These are phyloP conservation scores for Gasterosteus aculeatus DNA, from an alignment of 2,113 vertebrate species.

Conservation along the genomic window DNA sequence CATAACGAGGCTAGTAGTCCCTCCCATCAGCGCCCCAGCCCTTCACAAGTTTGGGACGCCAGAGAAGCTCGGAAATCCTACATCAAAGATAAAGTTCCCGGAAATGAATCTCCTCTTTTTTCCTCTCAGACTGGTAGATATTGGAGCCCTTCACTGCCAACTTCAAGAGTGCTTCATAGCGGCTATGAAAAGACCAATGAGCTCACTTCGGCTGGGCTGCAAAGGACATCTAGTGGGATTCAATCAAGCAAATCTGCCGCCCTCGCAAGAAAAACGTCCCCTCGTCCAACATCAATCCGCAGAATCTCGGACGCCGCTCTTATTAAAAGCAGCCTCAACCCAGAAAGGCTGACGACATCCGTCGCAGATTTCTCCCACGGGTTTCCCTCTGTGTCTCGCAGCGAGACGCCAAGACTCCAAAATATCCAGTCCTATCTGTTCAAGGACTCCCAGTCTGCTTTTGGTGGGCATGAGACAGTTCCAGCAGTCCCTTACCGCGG, in stretches of 20 bases:
- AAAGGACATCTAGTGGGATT: slow-evolving; percentile 2
- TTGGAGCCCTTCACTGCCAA: background rate
- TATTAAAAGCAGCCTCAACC: slow-evolving; percentile 15
- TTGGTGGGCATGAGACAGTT: background rate
- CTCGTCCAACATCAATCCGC: slow-evolving; percentile 3
- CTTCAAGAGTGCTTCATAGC: slow-evolving; percentile 2
- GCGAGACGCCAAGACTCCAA: background rate
- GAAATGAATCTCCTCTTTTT: background rate
- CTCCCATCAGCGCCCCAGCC: slow-evolving; percentile 5
- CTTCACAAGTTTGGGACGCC: background rate
- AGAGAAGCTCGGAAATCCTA: slow-evolving; percentile 4
- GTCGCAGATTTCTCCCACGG: slow-evolving; percentile 13
- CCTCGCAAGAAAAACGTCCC: slow-evolving; percentile 10
- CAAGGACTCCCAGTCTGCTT: slow-evolving; percentile 19
- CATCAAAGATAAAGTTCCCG: background rate
- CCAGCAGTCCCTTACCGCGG: background rate
- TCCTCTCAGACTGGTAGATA: slow-evolving; percentile 13
- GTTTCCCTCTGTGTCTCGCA: background rate
- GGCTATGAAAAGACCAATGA: slow-evolving; percentile 31
- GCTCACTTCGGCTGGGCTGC: background rate
- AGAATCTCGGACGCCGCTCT: background rate
- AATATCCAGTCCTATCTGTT: slow-evolving; percentile 34
- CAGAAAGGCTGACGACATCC: slow-evolving; percentile 14
- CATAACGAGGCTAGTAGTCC: background rate
- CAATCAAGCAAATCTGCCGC: slow-evolving; percentile 15